Percentiles rank a stretch among this genome's conserved stretches.
Conservation (phyloP, 1,140 invertebrate species). For the Muscidifurax raptorellus region DNA sequence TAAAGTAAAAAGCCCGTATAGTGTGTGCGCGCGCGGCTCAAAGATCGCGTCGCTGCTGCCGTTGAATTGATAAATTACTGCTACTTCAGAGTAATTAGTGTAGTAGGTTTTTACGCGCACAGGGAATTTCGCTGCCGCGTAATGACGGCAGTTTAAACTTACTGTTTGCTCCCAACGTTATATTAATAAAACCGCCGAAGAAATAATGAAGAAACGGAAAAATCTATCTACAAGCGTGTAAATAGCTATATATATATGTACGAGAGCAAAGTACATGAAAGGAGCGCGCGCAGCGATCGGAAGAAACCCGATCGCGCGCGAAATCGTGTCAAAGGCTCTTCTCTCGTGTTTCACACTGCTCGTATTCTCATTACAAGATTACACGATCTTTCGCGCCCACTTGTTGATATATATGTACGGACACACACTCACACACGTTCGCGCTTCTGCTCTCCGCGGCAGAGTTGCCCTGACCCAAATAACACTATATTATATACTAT, state of each 20-base stretch:
- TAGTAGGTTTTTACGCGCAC: background rate
- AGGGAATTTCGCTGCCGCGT: background rate
- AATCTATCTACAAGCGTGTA: background rate
- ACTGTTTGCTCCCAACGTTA: background rate
- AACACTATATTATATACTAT: background rate
- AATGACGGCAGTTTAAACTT: no score
- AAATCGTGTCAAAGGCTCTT: constrained; percentile 47
- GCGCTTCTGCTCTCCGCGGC: background rate
- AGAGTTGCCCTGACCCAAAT: constrained; percentile 49
- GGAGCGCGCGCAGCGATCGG: background rate
- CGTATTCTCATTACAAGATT: constrained; percentile 48
- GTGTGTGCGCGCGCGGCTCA: background rate
- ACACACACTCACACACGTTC: background rate
- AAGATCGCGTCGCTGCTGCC: constrained; percentile 4
- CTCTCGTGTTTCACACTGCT: constrained; percentile 26
- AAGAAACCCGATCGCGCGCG: constrained; percentile 40
- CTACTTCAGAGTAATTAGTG: constrained; percentile 31
- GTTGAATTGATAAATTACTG: constrained; percentile 46
- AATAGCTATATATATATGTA: background rate
- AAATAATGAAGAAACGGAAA: background rate
- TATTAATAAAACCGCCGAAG: background rate
- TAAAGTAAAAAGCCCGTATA: constrained; percentile 27
- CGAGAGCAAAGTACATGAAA: background rate
- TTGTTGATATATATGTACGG: constrained; percentile 14
- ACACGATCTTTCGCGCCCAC: constrained; percentile 51